phyloP scores from a whole-genome alignment of 2,797 vertebrate genomes.

The Sorex maritimensis region DNA sequence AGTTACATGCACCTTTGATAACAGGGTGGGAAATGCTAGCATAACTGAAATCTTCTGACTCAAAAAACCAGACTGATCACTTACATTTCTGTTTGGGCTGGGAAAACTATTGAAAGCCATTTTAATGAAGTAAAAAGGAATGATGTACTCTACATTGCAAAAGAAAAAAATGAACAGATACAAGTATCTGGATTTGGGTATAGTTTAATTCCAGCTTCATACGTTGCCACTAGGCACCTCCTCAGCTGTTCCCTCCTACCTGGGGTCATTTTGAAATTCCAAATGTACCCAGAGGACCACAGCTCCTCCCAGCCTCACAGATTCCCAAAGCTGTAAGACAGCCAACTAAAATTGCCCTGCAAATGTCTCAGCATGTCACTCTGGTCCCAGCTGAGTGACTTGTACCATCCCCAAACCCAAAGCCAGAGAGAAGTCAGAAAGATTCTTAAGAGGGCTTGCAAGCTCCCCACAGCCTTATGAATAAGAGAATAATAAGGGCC shows the following conservation, averaged over 20 bases:
- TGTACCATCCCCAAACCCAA: conserved; percentile 1
- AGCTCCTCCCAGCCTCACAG: not conserved
- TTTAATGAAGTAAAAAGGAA: not conserved
- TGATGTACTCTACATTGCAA: too few relatives aligned
- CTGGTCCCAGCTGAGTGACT: not conserved
- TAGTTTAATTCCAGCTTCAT: not conserved
- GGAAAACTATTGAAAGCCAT: conserved; percentile 30
- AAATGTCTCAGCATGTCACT: not conserved
- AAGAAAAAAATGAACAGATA: conserved; percentile 24
- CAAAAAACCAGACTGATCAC: not conserved
- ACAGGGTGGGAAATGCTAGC: not conserved
- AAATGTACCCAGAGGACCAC: not conserved
- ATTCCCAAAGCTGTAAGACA: not conserved
- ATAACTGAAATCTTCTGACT: not conserved
- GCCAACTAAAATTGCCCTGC: not conserved
- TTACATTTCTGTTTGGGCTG: conserved; percentile 3
- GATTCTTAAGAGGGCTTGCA: not conserved
- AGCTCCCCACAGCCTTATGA: not conserved
- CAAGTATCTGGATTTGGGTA: not conserved
- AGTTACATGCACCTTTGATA: not conserved
- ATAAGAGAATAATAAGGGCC: not conserved
- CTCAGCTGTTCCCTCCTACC: not conserved
- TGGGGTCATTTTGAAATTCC: conserved; percentile 15
- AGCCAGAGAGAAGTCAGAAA: not conserved
- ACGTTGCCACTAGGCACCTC: not conserved